Conservation (phyloP, 92 coral and sea anemone species). For the Epizoanthus illoricatus region DNA sequence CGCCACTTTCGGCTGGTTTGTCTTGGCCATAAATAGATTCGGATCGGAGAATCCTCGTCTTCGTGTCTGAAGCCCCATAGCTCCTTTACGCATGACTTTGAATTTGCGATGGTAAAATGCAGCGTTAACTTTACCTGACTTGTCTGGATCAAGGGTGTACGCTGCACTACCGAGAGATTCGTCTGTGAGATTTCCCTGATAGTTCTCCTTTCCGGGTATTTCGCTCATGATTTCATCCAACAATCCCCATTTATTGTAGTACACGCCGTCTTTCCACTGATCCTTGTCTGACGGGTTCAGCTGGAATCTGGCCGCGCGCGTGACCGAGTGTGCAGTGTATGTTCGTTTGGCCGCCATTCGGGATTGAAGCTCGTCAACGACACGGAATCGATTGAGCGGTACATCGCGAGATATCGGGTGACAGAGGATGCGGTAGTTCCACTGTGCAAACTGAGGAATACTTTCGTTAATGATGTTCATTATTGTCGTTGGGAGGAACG, state of each 20-base stretch:
- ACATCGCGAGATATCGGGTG: constrained; percentile 44
- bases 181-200: constrained; percentile 39
- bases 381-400: constrained; percentile 45
- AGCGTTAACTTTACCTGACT: constrained; percentile 14
- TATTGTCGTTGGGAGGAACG: constrained; percentile 48
- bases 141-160: neutral
- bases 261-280: constrained; percentile 17
- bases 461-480: constrained; percentile 39
- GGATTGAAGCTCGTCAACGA: constrained; percentile 36
- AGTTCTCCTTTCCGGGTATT: constrained; percentile 49
- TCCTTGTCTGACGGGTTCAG: constrained; percentile 25
- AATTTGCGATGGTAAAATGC: constrained; percentile 39
- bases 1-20: constrained; percentile 36
- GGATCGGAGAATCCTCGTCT: constrained; percentile 44
- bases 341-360: constrained; percentile 38
- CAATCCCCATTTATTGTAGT: constrained; percentile 12
- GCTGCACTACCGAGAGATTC: constrained; percentile 33
- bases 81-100: constrained; percentile 37
- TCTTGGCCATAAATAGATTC: constrained; percentile 47
- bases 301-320: constrained; percentile 43
- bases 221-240: constrained; percentile 34
- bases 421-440: constrained; percentile 54
- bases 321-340: constrained; percentile 5
- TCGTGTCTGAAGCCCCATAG: constrained; percentile 40
- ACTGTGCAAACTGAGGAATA: constrained; percentile 47